phyloP scores from a whole-genome alignment of 2,113 vertebrate genomes.

The Podilymbus podiceps region DNA sequence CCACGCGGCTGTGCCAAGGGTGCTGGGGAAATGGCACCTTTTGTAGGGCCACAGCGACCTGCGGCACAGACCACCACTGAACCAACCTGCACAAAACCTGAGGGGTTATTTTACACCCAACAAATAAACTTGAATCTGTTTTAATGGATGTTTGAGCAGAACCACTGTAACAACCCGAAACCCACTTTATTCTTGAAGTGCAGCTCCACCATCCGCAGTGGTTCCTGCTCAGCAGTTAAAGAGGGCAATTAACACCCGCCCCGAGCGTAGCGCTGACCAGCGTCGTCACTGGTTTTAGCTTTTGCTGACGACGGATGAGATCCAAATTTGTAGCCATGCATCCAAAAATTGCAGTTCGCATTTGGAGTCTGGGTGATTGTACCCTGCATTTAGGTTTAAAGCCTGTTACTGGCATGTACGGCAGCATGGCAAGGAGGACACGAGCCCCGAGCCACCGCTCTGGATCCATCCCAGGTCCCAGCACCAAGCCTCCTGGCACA shows the following conservation, averaged over 20 bases:
- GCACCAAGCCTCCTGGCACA: neutral
- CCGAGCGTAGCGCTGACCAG: rapidly evolving
- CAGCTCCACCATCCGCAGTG: neutral
- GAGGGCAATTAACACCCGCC: rapidly evolving
- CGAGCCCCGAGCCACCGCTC: rapidly evolving
- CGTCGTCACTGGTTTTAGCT: neutral
- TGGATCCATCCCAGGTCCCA: neutral
- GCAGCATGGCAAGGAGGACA: neutral
- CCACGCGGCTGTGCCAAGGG: rapidly evolving
- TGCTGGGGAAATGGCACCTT: rapidly evolving
- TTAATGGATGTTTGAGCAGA: neutral
- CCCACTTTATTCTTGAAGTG: neutral
- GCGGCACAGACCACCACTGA: rapidly evolving
- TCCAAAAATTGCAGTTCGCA: neutral
- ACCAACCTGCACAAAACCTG: neutral
- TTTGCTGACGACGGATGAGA: neutral
- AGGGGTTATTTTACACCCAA: rapidly evolving
- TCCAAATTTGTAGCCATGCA: neutral
- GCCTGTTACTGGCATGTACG: rapidly evolving
- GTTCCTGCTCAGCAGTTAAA: neutral
- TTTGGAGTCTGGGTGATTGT: neutral
- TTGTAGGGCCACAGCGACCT: rapidly evolving
- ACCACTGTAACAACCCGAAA: neutral
- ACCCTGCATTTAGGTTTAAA: neutral
- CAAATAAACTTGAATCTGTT: rapidly evolving